Conservation (phyloP, 2,888 invertebrate genomes). For the Diabrotica balteata region DNA sequence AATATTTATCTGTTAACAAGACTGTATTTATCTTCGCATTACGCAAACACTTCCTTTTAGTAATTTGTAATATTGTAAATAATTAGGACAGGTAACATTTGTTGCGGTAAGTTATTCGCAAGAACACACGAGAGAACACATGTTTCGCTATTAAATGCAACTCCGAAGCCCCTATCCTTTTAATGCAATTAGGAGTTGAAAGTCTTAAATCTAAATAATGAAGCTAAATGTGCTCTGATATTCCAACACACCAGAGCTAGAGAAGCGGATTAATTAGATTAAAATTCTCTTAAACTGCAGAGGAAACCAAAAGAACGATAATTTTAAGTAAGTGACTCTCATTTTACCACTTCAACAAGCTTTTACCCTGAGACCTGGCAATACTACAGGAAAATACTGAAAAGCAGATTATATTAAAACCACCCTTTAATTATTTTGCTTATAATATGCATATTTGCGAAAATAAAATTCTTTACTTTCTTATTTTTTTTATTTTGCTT, state of each 20-base stretch:
- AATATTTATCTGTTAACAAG: no score
- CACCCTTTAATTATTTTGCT: no score
- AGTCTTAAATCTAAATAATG: constrained; percentile 50
- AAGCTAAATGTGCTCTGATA: constrained; percentile 41
- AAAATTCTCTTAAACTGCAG: constrained; percentile 1
- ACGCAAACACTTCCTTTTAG: not conserved
- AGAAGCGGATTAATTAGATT: constrained; percentile 7
- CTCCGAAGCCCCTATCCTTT: constrained; percentile 40
- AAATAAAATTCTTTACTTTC: no score
- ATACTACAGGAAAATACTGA: no score
- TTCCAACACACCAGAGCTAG: constrained; percentile 13
- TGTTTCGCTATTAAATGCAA: constrained; percentile 28
- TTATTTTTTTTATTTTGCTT: no score
- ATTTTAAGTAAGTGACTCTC: no score
- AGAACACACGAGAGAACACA: constrained; percentile 23
- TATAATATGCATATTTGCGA: no score
- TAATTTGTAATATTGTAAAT: not conserved
- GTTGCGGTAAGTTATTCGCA: constrained; percentile 17
- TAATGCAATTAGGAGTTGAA: constrained; percentile 49
- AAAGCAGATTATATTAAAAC: no score
- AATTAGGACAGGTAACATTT: constrained; percentile 12
- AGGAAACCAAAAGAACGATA: no score
- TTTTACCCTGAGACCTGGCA: no score
- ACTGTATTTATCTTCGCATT: not conserved
- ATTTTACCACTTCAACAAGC: no score